Evolutionary conservation across 2,888 invertebrate genomes (phyloP).

Genomic region (Clostera curtula): DNA sequence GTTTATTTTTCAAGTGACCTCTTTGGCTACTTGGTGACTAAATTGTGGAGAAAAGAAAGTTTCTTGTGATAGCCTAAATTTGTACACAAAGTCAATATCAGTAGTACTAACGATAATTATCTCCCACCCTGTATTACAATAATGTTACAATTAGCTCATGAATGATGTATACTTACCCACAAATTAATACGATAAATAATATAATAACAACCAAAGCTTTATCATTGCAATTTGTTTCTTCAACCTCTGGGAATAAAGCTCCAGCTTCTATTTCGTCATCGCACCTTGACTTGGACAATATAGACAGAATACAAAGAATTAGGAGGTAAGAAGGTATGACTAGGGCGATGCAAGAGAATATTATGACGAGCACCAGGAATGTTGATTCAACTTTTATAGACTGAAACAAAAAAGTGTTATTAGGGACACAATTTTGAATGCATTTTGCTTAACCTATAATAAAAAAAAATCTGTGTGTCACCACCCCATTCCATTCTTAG

Average conservation of each 20-base stretch:
- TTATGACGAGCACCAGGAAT: constrained; percentile 77
- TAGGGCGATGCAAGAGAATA: constrained; percentile 78
- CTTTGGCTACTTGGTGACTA: too few species aligned
- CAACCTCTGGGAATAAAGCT: constrained; percentile 50
- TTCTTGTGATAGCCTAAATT: too few species aligned
- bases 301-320: constrained; percentile 71
- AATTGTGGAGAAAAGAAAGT: too few species aligned
- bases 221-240: constrained; percentile 54
- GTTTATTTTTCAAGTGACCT: too few species aligned
- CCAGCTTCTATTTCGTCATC: constrained; percentile 58
- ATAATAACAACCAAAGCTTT: constrained; percentile 50
- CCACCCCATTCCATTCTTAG: too few species aligned
- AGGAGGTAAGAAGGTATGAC: constrained; percentile 76
- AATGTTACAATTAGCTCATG: not conserved
- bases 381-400: constrained; percentile 82
- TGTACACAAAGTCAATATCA: too few species aligned
- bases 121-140: too few species aligned
- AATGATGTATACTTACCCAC: constrained; percentile 46
- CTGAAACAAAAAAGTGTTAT: constrained; percentile 65
- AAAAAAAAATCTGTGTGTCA: too few species aligned
- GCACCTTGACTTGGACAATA: constrained; percentile 49
- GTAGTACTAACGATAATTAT: too few species aligned
- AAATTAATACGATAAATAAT: constrained; percentile 52
- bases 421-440: too few species aligned
- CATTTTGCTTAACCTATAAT: too few species aligned